A percentile compares a stretch with the other conserved stretches of the same genome.
These are phyloP conservation scores for Alaudala cheleensis DNA, from an alignment of 2,113 vertebrate species.

Conservation along the genomic window DNA sequence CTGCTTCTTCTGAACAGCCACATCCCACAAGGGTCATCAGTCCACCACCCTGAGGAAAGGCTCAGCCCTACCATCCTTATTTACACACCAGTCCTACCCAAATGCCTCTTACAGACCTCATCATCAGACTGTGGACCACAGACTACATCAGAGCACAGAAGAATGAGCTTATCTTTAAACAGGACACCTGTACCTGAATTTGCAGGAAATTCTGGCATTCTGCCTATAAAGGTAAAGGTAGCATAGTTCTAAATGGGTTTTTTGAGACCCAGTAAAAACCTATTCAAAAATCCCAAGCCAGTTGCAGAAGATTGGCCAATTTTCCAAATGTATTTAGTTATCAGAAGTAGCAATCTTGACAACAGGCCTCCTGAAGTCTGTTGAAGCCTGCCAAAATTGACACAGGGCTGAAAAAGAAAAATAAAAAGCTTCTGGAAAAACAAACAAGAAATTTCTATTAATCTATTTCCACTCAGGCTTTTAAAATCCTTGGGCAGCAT, in stretches of 20 bases:
- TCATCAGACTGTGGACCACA: background rate
- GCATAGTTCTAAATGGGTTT: background rate
- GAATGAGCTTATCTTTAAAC: background rate
- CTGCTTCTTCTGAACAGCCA: rapidly evolving
- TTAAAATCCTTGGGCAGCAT: background rate
- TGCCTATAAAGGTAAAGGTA: background rate
- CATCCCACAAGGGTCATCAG: rapidly evolving
- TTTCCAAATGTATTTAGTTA: background rate
- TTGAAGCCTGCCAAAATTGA: background rate
- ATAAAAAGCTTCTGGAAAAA: background rate
- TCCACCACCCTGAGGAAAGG: background rate
- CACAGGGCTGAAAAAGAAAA: background rate
- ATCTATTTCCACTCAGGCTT: background rate
- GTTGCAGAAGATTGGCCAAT: background rate
- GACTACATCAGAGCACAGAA: background rate
- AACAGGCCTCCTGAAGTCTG: background rate
- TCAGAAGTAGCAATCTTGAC: background rate
- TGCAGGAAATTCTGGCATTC: constrained; percentile 47
- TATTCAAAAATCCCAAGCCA: background rate
- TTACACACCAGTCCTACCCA: background rate
- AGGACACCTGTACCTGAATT: background rate
- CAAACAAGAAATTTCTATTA: background rate
- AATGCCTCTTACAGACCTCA: background rate
- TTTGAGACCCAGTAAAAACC: background rate
- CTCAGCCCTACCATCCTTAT: background rate